Evolutionary conservation across 2,888 invertebrate genomes (phyloP).

Genomic region (Frankliniella fusca): DNA sequence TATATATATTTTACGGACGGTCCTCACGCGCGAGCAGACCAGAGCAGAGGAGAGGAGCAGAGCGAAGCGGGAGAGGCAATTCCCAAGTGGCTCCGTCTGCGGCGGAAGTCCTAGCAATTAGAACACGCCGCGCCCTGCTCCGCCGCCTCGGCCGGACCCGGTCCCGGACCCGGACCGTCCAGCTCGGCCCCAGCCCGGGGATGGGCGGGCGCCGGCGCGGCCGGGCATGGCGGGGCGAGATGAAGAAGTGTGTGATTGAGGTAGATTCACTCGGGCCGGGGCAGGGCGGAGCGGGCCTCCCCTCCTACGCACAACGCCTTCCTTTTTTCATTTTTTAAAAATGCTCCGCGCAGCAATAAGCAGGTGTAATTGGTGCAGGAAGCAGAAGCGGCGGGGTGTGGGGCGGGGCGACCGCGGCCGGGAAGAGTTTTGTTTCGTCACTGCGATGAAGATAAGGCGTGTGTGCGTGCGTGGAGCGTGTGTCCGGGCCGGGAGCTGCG

Average conservation of each 20-base stretch:
- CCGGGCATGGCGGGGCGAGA: neutral
- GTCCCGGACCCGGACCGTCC: neutral
- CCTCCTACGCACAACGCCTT: no score
- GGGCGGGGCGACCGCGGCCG: no score
- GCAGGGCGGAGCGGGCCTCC: no score
- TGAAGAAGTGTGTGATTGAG: neutral
- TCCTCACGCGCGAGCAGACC: neutral
- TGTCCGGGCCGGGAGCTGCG: neutral
- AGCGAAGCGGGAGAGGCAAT: neutral
- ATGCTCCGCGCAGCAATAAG: no score
- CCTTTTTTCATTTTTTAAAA: no score
- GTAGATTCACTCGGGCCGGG: no score
- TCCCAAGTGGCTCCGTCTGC: conserved; percentile 7
- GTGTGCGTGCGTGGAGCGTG: neutral
- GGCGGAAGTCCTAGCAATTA: conserved; percentile 24
- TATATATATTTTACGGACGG: neutral
- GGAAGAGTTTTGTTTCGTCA: no score
- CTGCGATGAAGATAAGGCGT: neutral
- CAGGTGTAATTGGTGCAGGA: neutral
- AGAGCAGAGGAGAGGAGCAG: neutral
- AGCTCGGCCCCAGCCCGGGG: neutral
- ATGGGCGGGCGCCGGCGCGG: neutral
- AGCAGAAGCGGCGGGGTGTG: neutral
- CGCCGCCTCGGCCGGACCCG: neutral
- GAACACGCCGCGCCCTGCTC: neutral